phyloP scores from a whole-genome alignment of 2,113 vertebrate species.

The Motacilla alba region DNA sequence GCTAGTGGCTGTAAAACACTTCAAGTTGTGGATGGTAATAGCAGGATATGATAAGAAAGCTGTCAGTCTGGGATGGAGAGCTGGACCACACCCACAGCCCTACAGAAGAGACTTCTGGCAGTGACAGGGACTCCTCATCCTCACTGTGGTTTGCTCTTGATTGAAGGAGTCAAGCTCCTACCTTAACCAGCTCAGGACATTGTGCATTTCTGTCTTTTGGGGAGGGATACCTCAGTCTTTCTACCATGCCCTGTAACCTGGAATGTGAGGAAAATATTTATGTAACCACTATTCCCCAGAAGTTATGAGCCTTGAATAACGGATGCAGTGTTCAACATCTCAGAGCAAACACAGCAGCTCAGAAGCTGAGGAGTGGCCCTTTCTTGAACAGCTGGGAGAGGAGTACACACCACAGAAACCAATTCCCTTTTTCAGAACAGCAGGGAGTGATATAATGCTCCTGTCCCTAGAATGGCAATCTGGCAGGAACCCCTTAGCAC shows the following conservation, averaged over 20 bases:
- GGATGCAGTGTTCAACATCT: neutral
- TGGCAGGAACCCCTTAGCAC: neutral
- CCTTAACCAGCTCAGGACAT: neutral
- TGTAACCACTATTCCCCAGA: neutral
- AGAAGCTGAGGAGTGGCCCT: neutral
- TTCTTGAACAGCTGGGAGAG: neutral
- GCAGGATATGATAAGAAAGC: neutral
- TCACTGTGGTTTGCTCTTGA: fast-evolving
- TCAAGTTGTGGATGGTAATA: neutral
- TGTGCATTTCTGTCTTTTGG: neutral
- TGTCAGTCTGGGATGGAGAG: neutral
- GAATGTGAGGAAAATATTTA: neutral
- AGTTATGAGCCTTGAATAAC: neutral
- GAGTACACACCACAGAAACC: neutral
- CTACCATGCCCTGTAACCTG: neutral
- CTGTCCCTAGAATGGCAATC: neutral
- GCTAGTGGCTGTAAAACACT: neutral
- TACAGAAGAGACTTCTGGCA: neutral
- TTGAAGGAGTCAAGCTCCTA: neutral
- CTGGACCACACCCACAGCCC: neutral
- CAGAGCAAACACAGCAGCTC: neutral
- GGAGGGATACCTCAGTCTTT: neutral
- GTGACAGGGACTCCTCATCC: neutral
- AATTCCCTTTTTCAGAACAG: neutral
- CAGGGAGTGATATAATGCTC: neutral